phyloP scores from a whole-genome alignment of 2,797 vertebrate genomes.

The Allobates femoralis region DNA sequence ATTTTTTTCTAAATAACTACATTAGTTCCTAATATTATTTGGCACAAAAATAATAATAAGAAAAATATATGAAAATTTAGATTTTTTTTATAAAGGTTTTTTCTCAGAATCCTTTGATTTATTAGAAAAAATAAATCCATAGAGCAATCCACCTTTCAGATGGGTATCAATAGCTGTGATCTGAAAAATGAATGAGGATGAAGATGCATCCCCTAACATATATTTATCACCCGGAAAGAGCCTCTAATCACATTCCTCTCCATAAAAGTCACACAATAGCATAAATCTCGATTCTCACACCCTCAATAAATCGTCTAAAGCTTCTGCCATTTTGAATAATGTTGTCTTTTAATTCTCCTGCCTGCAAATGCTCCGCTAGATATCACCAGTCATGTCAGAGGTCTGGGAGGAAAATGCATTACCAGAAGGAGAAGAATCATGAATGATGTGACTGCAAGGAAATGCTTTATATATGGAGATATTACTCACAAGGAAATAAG shows the following conservation, averaged over 20 bases:
- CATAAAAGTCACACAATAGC: conserved; percentile 19
- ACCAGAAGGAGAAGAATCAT: neutral
- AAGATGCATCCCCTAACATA: conserved; percentile 1
- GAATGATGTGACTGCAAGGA: neutral
- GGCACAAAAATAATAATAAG: neutral
- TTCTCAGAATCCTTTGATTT: neutral
- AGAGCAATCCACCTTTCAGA: conserved; percentile 6
- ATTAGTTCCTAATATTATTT: neutral
- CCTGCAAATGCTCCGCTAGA: conserved; percentile 23
- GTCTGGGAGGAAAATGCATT: conserved; percentile 1
- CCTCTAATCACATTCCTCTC: conserved; percentile 24
- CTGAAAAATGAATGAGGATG: conserved; percentile 30
- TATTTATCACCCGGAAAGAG: conserved; percentile 14
- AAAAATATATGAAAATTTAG: neutral
- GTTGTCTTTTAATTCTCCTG: neutral
- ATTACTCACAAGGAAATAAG: neutral
- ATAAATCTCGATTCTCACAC: conserved; percentile 19
- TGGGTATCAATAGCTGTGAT: conserved; percentile 14
- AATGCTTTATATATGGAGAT: neutral
- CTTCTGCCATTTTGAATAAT: conserved; percentile 58
- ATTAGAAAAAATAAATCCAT: neutral
- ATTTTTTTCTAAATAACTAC: too few species aligned
- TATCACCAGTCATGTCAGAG: conserved; percentile 32
- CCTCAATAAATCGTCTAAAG: conserved; percentile 13
- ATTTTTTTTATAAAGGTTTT: neutral